Evolutionary conservation across 2,113 vertebrate genomes (phyloP), one percentile per base, ranked within the genome.

Genomic region (Oplegnathus fasciatus): DNA sequence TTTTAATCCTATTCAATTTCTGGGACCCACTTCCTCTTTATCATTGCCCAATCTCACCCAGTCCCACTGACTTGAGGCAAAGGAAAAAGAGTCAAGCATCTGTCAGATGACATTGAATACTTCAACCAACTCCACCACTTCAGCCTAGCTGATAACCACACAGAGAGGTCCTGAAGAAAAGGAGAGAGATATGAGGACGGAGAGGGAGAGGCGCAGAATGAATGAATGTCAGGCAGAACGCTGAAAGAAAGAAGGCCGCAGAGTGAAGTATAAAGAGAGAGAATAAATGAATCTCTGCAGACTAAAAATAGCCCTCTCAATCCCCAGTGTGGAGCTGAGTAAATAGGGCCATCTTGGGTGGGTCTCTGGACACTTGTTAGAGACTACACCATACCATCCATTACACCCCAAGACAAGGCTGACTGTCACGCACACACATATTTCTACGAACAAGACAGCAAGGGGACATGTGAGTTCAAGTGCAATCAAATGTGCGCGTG

Each of bases 281-380:
- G 82, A 87, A 92, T 86, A 90, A 89, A 93, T 92, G 86, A 94
- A 91, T 91, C 86, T 86, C 50, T 77, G 87, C 80, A 77, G 83
- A 84, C 91, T 92, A 93, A 87, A 92, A 92, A 94, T 93, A 94
- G 90, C 75, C 1, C 66, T 65, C 83, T 68, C 73, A 80, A 86
- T 93, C 91, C 85, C 87, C 46, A 58, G 75, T 54, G 83, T 73
- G 34, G 70, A 60, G 85, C 75, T 82, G 88, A 69, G 89, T 94
- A 92, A 94, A 94, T 86, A 93, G 90, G 82, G 70, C 73, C 81
- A 85, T 90, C 86, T 93, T 80, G 83, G 82, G 78, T 75, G 79
- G 80, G 91, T 93, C 91, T 90, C 92, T 87, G 86, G 91, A 83
- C 89, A 93, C 90, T 94, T 91, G 88, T 93, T 94, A 87, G 80